phyloP scores from a whole-genome alignment of 2,888 invertebrate species.

The Dynastes maya region DNA sequence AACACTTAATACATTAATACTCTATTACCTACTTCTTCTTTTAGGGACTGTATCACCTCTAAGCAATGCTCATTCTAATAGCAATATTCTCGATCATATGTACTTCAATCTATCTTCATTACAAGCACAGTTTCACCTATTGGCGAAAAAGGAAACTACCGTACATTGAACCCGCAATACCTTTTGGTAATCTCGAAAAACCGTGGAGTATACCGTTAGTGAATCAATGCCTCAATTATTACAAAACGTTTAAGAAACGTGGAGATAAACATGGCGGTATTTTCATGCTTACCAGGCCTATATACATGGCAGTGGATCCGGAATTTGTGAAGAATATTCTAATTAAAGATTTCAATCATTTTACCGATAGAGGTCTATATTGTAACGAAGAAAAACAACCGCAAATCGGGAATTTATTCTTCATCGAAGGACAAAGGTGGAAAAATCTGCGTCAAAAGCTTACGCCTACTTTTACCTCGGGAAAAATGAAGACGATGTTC shows the following conservation, averaged over 20 bases:
- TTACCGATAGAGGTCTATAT: constrained; percentile 69
- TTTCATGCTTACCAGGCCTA: constrained; percentile 49
- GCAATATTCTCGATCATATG: constrained; percentile 28
- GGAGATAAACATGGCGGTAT: constrained; percentile 48
- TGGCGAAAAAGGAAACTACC: constrained; percentile 33
- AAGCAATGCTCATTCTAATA: constrained; percentile 18
- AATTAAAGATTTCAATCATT: constrained; percentile 69
- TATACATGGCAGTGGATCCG: constrained; percentile 60
- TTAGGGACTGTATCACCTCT: no score
- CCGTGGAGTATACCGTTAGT: constrained; percentile 15
- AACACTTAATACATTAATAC: no score
- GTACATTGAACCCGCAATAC: constrained; percentile 36
- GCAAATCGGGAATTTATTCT: constrained; percentile 66
- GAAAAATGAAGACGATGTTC: constrained; percentile 72
- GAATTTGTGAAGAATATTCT: constrained; percentile 68
- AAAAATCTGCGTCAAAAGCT: constrained; percentile 70
- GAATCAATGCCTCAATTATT: constrained; percentile 46
- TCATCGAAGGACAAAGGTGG: constrained; percentile 71
- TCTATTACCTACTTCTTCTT: no score
- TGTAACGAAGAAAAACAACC: constrained; percentile 67
- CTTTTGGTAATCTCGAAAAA: constrained; percentile 40
- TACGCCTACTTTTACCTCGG: constrained; percentile 72
- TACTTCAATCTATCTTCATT: constrained; percentile 26
- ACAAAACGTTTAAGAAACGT: constrained; percentile 41
- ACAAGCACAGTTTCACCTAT: constrained; percentile 35